Conservation (phyloP, 2,113 vertebrate genomes). For the Osmerus mordax region DNA sequence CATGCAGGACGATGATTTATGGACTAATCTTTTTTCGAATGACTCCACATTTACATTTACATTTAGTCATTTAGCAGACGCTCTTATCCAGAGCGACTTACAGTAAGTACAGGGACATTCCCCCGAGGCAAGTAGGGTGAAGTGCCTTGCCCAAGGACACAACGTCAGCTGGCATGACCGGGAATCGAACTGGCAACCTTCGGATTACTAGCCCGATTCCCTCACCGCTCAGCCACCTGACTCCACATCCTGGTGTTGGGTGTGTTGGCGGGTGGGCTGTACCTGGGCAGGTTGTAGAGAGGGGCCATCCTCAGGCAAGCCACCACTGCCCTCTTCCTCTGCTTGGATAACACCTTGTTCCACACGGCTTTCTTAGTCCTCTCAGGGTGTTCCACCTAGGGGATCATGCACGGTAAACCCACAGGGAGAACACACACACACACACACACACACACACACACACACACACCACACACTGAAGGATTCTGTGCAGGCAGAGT, state of each 20-base stretch:
- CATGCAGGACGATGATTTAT: background rate
- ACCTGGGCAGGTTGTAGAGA: conserved; percentile 92
- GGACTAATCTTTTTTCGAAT: background rate
- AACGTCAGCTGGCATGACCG: too few species aligned
- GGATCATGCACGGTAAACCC: background rate
- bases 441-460: background rate
- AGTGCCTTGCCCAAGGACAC: too few species aligned
- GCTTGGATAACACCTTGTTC: conserved; percentile 90
- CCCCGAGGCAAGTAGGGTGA: too few species aligned
- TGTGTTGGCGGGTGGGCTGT: background rate
- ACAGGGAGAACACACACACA: background rate
- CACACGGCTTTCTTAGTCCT: conserved; percentile 81
- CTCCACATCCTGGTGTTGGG: background rate
- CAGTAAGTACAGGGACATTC: too few species aligned
- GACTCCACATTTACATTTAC: too few species aligned
- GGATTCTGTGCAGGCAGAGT: background rate
- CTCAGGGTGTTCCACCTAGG: conserved; percentile 88
- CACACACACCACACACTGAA: background rate
- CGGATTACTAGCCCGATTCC: too few species aligned
- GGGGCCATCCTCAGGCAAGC: conserved; percentile 95
- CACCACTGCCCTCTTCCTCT: conserved; percentile 91
- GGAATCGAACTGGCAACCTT: too few species aligned
- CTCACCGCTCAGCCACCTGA: too few species aligned
- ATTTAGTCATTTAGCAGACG: too few species aligned
- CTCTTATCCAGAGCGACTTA: too few species aligned